Evolutionary conservation across 2,113 vertebrate genomes (phyloP), one percentile per base, ranked within the genome.

Genomic region (Clarias batrachus): DNA sequence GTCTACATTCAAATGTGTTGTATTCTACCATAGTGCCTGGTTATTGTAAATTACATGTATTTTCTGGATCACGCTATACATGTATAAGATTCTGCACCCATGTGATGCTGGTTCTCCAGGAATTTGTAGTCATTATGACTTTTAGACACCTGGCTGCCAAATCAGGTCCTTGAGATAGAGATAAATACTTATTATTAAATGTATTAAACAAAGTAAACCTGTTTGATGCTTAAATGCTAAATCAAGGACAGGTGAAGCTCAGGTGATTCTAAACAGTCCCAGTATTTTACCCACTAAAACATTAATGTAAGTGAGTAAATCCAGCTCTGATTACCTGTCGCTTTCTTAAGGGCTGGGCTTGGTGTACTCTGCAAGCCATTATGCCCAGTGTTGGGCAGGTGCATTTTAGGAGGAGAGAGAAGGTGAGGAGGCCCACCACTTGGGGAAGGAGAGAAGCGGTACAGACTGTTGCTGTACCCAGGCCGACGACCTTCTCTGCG

Each of bases 401-500:
- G 97, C 89, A 99, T 94, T 88, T 96, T 96, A 59, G 96, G 96
- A 0, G 95, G 91, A 21, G 94, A 89, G 73, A 94, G 91, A 52
- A 93, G 91, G 52, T 89, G 59, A 48, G 93, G 94, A 0, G 90
- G 94, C 87, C 0, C 95, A 1, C 93, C 86, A 77, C 91, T 91
- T 0, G 93, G 94, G 37, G 94, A 95, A 23, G 94, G 89, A 4
- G 94, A 97, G 93, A 96, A 99, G 92, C 95, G 95, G 81, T 98
- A 98, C 68, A 99, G 92, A 17, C 96, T 96, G 88, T 94, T 97
- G 92, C 96, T 97, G 94, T 98, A 99, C 92, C 97, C 97, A 86
- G 98, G 97, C 86, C 98, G 95, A 0, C 98, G 94, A 48, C 98
- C 98, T 89, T 99, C 98, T 70, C 98, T 92, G 54, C 98, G 93